A percentile compares a stretch with the other conserved stretches of the same genome.
These are phyloP conservation scores for Nansenia antarctica DNA, from an alignment of 2,113 vertebrate genomes.

Conservation along the genomic window DNA sequence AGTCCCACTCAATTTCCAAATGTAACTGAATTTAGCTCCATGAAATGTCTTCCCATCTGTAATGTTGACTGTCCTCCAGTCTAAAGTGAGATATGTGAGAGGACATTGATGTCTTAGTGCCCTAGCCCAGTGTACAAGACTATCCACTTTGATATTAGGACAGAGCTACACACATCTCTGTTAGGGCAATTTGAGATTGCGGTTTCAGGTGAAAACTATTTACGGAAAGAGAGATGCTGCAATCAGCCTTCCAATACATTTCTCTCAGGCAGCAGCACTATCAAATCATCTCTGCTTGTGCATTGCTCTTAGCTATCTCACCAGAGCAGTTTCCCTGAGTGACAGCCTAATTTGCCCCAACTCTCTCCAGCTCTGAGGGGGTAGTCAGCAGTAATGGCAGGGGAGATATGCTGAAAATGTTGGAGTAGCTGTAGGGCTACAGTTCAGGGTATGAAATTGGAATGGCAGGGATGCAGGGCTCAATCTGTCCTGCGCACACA, in stretches of 20 bases:
- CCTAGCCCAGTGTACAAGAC: background rate
- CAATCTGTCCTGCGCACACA: background rate
- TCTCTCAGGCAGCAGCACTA: background rate
- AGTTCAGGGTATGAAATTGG: background rate
- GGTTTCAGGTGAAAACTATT: constrained; percentile 17
- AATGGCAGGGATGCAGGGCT: background rate
- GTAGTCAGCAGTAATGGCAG: constrained; percentile 20
- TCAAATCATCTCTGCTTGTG: constrained; percentile 3
- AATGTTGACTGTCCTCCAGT: too few relatives aligned
- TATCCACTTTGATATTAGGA: constrained; percentile 4
- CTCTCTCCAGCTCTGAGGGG: background rate
- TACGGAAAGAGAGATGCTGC: background rate
- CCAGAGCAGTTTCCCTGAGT: constrained; percentile 20
- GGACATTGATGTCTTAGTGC: background rate
- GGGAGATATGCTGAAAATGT: background rate
- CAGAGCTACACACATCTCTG: constrained; percentile 1
- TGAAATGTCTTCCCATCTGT: background rate
- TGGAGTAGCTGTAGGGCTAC: background rate
- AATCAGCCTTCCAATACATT: constrained; percentile 6
- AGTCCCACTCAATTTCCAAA: too few relatives aligned
- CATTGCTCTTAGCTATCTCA: constrained; percentile 24
- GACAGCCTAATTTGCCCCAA: constrained; percentile 15
- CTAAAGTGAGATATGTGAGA: background rate
- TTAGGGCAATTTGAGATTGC: constrained; percentile 2
- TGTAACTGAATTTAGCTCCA: background rate